Conservation (phyloP, 2,113 vertebrate species). For the Corydoras sp. region DNA sequence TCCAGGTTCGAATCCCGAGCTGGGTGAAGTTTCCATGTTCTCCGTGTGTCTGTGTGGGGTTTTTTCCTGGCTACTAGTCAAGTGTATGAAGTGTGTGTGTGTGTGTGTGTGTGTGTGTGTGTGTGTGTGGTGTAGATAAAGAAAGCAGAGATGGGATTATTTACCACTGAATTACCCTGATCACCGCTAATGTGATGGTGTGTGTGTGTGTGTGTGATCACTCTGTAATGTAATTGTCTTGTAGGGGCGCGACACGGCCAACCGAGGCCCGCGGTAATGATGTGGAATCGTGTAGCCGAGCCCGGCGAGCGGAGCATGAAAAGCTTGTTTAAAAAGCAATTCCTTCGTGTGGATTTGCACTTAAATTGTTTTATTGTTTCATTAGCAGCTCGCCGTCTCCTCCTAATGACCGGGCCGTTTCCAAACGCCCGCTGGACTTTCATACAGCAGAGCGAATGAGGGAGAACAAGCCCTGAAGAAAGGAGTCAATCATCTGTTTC, state of each 20-base stretch:
- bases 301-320: conserved; percentile 35
- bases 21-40: too few species aligned
- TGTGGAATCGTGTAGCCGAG: conserved; percentile 35
- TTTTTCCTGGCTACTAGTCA: too few species aligned
- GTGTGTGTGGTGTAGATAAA: neutral
- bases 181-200: too few species aligned
- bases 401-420: conserved; percentile 30
- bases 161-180: too few species aligned
- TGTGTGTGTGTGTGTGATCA: conserved; percentile 17
- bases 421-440: conserved; percentile 17
- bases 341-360: conserved; percentile 25
- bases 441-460: conserved; percentile 3
- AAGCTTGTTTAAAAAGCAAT: conserved; percentile 47
- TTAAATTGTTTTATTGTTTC: conserved; percentile 49
- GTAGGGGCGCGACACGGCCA: conserved; percentile 28
- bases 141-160: neutral
- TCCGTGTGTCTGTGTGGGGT: too few species aligned
- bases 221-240: conserved; percentile 39
- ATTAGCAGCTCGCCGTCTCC: conserved; percentile 19
- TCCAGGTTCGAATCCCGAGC: too few species aligned
- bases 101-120: neutral
- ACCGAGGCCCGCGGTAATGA: conserved; percentile 21
- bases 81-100: neutral
- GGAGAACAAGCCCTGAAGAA: neutral
- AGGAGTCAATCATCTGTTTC: neutral